phyloP scores from a whole-genome alignment of 2,888 invertebrate genomes.

The Cheilosia soror region DNA sequence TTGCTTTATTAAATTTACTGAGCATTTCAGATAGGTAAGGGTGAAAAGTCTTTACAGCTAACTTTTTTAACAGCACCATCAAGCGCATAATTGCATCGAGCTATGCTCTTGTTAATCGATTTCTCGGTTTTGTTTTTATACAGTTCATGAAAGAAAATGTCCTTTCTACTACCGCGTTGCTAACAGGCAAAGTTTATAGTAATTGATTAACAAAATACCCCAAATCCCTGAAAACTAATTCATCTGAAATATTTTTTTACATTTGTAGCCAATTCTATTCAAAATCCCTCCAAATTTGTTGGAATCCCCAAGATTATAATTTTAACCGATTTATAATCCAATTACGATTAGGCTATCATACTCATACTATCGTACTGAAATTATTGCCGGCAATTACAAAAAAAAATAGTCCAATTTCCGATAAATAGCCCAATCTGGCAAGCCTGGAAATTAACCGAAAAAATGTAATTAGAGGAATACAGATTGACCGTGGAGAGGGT shows the following conservation, averaged over 20 bases:
- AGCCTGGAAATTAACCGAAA: too few species aligned
- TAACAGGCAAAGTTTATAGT: slow-evolving; percentile 8
- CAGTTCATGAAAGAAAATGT: slow-evolving; percentile 18
- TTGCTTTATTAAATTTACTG: slow-evolving; percentile 13
- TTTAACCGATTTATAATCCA: too few species aligned
- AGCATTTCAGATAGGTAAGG: background rate
- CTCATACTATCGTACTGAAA: too few species aligned
- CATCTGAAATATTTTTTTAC: slow-evolving; percentile 18
- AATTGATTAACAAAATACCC: background rate
- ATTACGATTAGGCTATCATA: too few species aligned
- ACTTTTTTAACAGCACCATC: slow-evolving; percentile 12
- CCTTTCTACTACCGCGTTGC: slow-evolving; percentile 8
- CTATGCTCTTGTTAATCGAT: slow-evolving; percentile 10
- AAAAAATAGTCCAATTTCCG: too few species aligned
- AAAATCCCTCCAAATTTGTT: slow-evolving; percentile 17
- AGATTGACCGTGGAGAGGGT: too few species aligned
- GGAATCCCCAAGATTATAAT: background rate
- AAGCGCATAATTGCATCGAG: slow-evolving; percentile 24
- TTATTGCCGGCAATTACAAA: too few species aligned
- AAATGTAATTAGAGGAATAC: too few species aligned
- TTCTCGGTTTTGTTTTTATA: slow-evolving; percentile 13
- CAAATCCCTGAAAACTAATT: slow-evolving; percentile 16
- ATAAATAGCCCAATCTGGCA: too few species aligned
- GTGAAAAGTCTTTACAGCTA: slow-evolving; percentile 1
- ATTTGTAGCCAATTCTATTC: slow-evolving; percentile 10